These are phyloP conservation scores for Caenorhabditis latens DNA, from an alignment of 1,140 invertebrate species.

Conservation along the genomic window DNA sequence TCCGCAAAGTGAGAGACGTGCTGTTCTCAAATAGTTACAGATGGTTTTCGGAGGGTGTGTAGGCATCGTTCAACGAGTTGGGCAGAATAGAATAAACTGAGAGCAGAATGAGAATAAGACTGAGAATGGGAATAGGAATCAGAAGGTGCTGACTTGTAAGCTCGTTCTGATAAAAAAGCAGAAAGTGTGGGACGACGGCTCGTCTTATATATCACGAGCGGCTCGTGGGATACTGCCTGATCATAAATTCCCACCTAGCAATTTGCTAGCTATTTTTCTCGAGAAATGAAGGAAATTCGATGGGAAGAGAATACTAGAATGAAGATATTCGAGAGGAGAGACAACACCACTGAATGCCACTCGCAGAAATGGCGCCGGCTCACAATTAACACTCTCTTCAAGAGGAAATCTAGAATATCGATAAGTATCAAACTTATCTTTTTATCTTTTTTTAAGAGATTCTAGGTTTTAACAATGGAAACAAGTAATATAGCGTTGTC, in stretches of 20 bases:
- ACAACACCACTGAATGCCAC: no score
- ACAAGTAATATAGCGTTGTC: no score
- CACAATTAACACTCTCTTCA: no score
- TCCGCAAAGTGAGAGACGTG: neutral
- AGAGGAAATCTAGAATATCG: no score
- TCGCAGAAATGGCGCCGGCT: no score
- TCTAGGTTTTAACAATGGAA: neutral
- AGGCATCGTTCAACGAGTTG: neutral
- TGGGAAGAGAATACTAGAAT: no score
- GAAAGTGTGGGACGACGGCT: neutral
- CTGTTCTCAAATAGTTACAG: no score
- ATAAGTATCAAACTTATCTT: neutral
- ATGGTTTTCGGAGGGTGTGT: neutral
- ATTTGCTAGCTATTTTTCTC: constrained; percentile 10
- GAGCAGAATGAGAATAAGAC: neutral
- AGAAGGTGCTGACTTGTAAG: neutral
- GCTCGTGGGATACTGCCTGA: neutral
- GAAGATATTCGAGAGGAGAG: no score
- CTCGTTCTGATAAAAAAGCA: neutral
- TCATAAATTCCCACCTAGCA: neutral
- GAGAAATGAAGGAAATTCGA: neutral
- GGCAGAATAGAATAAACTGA: neutral
- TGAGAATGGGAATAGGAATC: constrained; percentile 20
- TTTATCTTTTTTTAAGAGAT: neutral
- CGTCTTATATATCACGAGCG: neutral